phyloP scores from a whole-genome alignment of 1,140 invertebrate genomes.

The Tenebrio molitor region DNA sequence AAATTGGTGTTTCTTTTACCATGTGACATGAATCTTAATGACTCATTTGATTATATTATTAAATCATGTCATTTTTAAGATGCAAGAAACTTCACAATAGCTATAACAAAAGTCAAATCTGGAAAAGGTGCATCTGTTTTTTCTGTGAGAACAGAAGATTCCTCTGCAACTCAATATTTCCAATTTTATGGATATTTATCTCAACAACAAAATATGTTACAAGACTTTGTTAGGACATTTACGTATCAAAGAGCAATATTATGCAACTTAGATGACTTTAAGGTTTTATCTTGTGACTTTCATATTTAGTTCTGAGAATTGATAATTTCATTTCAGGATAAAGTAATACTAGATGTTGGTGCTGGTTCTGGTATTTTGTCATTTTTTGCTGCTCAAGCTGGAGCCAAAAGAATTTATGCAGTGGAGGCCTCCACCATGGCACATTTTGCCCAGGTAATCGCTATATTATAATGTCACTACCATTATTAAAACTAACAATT shows the following conservation, averaged over 20 bases:
- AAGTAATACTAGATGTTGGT: slow-evolving; percentile 96
- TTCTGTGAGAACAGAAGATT: slow-evolving; percentile 96
- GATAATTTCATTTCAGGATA: slow-evolving; percentile 75
- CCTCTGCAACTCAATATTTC: slow-evolving; percentile 97
- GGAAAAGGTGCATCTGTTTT: slow-evolving; percentile 89
- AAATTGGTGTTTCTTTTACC: too few relatives aligned
- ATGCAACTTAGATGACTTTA: slow-evolving; percentile 93
- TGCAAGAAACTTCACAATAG: slow-evolving; percentile 82
- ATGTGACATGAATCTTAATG: too few relatives aligned
- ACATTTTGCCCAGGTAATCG: slow-evolving; percentile 88
- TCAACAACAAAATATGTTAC: slow-evolving; percentile 99
- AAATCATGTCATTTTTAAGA: slow-evolving; percentile 74
- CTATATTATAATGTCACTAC: slow-evolving; percentile 8
- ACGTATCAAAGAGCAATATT: slow-evolving; percentile 98
- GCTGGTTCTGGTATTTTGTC: slow-evolving; percentile 98
- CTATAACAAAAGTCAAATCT: slow-evolving; percentile 83
- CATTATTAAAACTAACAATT: slow-evolving; percentile 39
- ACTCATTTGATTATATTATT: too few relatives aligned
- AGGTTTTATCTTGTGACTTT: too few relatives aligned
- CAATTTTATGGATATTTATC: slow-evolving; percentile 99
- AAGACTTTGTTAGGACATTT: slow-evolving; percentile 98
- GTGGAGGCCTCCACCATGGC: slow-evolving; percentile 99
- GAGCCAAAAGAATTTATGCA: slow-evolving; percentile 96
- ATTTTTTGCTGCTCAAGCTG: slow-evolving; percentile 98
- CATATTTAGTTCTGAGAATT: too few relatives aligned